phyloP scores from a whole-genome alignment of 2,888 invertebrate genomes.

The Cheilosia impressa region DNA sequence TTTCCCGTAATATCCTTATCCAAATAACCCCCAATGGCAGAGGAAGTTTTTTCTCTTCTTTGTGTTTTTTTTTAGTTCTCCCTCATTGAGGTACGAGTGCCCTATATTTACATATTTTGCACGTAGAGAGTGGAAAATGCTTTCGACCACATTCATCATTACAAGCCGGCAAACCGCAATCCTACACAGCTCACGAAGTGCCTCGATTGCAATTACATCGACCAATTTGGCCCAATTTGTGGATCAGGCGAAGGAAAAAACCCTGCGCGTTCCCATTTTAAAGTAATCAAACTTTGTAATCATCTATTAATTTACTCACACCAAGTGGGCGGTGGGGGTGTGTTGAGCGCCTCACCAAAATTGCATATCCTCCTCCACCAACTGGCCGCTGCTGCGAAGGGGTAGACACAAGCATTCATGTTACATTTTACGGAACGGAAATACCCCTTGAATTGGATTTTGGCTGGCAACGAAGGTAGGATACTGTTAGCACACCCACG shows the following conservation, averaged over 20 bases:
- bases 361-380: slow-evolving; percentile 19
- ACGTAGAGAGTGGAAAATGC: slow-evolving; percentile 5
- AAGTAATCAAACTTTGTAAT: slow-evolving; percentile 72
- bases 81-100: neutral
- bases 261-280: slow-evolving; percentile 24
- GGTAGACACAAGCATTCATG: slow-evolving; percentile 7
- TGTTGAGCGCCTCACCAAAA: slow-evolving; percentile 42
- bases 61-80: too few species aligned
- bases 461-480: neutral
- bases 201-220: slow-evolving; percentile 59
- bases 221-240: slow-evolving; percentile 64
- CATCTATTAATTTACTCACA: slow-evolving; percentile 65
- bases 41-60: neutral
- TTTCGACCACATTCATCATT: slow-evolving; percentile 58
- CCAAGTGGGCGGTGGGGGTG: slow-evolving; percentile 5
- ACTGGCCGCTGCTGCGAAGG: neutral
- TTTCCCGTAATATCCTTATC: slow-evolving; percentile 15
- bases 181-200: slow-evolving; percentile 35
- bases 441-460: slow-evolving; percentile 29
- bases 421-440: slow-evolving; percentile 10
- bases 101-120: slow-evolving; percentile 50
- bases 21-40: slow-evolving; percentile 11
- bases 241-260: slow-evolving; percentile 27
- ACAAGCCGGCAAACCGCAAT: slow-evolving; percentile 36
- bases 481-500: slow-evolving; percentile 21